Percentiles rank a stretch among this genome's conserved stretches.
phyloP scores from a whole-genome alignment of 1,140 invertebrate species.

The Cydia amplana region DNA sequence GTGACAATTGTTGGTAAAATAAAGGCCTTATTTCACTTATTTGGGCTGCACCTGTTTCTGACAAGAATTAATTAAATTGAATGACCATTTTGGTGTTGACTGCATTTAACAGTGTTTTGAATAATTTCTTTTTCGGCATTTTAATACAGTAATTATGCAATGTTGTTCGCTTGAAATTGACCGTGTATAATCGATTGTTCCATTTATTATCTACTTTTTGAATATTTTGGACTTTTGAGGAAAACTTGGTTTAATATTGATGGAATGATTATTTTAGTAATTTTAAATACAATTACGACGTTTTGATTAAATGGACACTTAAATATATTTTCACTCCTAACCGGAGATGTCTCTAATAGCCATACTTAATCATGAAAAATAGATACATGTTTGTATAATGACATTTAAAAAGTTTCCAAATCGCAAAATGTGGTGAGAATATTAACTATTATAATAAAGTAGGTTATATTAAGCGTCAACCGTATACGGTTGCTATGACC shows the following conservation, averaged over 20 bases:
- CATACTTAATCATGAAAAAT: no score
- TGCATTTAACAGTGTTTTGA: background rate
- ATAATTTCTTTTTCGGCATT: background rate
- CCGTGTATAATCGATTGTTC: background rate
- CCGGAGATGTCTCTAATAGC: background rate
- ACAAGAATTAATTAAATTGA: background rate
- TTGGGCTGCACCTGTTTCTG: background rate
- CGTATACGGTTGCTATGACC: constrained; percentile 23
- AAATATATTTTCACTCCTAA: background rate
- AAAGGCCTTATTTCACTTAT: background rate
- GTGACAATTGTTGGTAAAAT: background rate
- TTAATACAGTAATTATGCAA: background rate
- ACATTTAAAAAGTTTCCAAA: background rate
- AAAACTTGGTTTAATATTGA: background rate
- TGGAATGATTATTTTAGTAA: background rate
- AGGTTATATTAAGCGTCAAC: constrained; percentile 7
- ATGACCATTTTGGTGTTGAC: background rate
- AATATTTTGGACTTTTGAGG: background rate
- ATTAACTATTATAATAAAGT: background rate
- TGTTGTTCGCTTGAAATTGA: background rate
- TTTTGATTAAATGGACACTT: background rate
- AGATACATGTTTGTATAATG: no score
- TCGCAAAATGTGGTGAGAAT: background rate
- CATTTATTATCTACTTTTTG: background rate
- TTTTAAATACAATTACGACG: background rate